Evolutionary conservation across 1,140 invertebrate genomes (phyloP), one percentile per base, ranked within the genome.

Genomic region (Drosophila ogumai): DNA sequence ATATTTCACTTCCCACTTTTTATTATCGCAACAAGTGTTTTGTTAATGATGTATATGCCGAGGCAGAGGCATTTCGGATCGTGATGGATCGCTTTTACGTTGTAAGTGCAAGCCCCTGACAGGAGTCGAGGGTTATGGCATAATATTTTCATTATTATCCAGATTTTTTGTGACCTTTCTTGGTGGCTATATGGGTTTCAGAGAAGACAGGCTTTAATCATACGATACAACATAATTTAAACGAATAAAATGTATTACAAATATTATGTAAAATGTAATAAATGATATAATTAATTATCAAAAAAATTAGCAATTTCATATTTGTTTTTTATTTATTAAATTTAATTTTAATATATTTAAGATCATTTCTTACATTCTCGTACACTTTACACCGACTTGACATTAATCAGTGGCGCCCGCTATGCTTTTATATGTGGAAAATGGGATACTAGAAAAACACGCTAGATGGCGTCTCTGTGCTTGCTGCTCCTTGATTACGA

Each of bases 1-100:
- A 55, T 55, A 55, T 55, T 55, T 38, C 52, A 55, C 36, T 55
- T 55, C 34, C 52, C 52, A 55, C 52, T 55, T 38, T 55, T 55
- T 55, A 55, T 55, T 34, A 55, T 55, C 32, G 52, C 52, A 55
- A 38, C 52, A 38, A 55, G 52, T 55, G 52, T 55, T 55, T 55
- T 25, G 19, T n/a, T 38, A 55, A 55, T 55, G 34, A 55, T 38
- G 31, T 31, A 38, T 38, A 36, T 10, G 19, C 9, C 7, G 19
- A 8, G 32, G 32, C 19, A 38, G n/a, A 19, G 34, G 52, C 52
- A 22, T 3, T 54, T 15, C 19, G 50, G 50, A 38, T 54, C 50
- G 52, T 55, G 52, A 55, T 55, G 19, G 34, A 55, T 55, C 19
- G 52, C 34, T 38, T 38, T 38, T 55, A 38, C 52, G 52, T n/a